Evolutionary conservation across 2,888 invertebrate genomes (phyloP).

Genomic region (Pharmacophagus antenor): DNA sequence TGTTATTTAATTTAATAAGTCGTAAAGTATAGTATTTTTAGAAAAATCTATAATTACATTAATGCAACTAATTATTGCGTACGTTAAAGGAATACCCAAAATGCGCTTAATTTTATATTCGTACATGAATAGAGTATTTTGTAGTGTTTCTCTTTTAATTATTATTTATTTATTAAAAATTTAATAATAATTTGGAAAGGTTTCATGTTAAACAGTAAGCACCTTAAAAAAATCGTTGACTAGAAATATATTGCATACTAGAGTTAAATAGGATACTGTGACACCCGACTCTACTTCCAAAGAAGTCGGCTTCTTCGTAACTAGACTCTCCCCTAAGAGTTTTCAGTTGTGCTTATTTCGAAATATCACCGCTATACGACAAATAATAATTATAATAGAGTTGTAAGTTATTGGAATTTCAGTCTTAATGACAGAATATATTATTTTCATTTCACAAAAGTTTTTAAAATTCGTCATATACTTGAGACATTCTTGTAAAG

Average conservation of each 20-base stretch:
- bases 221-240: neutral
- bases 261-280: neutral
- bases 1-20: too few relatives aligned
- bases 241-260: neutral
- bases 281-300: neutral
- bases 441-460: neutral
- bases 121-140: too few relatives aligned
- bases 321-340: slow-evolving; percentile 1
- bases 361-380: neutral
- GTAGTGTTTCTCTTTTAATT: too few relatives aligned
- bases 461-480: neutral
- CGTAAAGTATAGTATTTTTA: too few relatives aligned
- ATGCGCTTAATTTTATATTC: too few relatives aligned
- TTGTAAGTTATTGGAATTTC: too few relatives aligned
- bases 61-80: too few relatives aligned
- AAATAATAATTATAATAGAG: neutral
- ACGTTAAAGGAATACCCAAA: too few relatives aligned
- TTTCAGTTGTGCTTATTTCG: slow-evolving; percentile 6
- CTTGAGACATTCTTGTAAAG: too few relatives aligned
- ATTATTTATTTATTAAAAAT: too few relatives aligned
- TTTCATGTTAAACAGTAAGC: neutral
- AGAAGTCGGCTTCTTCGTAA: slow-evolving; percentile 17
- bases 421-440: neutral
- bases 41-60: too few relatives aligned
- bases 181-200: neutral